These are phyloP conservation scores for Dermolepida albohirtum DNA, from an alignment of 2,888 invertebrate species.

Conservation along the genomic window DNA sequence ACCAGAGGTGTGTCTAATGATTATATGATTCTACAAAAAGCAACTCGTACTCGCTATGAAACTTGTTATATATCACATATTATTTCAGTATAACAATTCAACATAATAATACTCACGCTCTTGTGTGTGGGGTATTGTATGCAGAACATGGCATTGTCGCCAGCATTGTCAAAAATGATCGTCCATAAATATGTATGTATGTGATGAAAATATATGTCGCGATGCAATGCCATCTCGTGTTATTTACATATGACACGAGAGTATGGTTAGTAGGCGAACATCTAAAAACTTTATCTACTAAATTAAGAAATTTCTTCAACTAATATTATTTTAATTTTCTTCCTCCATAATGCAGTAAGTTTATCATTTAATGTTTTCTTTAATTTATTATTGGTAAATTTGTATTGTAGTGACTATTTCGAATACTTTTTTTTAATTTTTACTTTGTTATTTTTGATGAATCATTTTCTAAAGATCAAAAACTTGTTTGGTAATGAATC, in stretches of 20 bases:
- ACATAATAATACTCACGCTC: conserved; percentile 21
- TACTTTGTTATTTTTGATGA: no score
- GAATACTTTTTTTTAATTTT: no score
- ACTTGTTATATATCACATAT: neutral
- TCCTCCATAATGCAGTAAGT: no score
- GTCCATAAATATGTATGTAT: conserved; percentile 17
- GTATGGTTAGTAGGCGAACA: conserved; percentile 14
- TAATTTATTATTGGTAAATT: no score
- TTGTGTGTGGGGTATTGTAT: conserved; percentile 23
- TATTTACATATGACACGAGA: neutral
- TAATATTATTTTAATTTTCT: no score
- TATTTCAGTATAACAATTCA: conserved; percentile 19
- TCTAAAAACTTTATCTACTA: no score
- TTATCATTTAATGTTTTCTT: no score
- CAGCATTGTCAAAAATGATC: neutral
- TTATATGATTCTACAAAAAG: conserved; percentile 18
- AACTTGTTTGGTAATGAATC: no score
- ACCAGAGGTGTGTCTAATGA: conserved; percentile 35
- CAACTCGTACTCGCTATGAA: neutral
- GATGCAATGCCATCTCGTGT: neutral
- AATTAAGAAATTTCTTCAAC: no score
- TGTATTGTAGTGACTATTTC: no score
- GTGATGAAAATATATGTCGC: conserved; percentile 8
- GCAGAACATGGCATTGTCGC: conserved; percentile 25
- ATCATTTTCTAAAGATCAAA: no score